phyloP scores from a whole-genome alignment of 1,140 invertebrate genomes.

The Scaptomyza montana region DNA sequence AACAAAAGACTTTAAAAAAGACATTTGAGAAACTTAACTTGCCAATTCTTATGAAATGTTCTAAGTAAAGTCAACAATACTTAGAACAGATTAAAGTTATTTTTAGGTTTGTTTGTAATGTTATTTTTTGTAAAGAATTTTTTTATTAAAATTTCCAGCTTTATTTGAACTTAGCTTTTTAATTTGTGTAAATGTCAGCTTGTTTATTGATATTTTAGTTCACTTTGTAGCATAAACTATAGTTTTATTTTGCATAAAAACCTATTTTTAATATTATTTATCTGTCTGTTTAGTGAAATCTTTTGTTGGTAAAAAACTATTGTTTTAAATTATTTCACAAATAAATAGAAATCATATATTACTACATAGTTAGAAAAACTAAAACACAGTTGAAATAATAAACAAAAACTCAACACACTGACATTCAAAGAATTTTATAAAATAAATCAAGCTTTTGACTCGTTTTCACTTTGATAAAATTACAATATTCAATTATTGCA shows the following conservation, averaged over 20 bases:
- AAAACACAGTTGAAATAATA: too few relatives aligned
- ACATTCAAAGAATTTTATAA: neutral
- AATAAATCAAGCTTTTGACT: conserved; percentile 12
- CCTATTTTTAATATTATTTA: neutral
- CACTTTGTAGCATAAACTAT: neutral
- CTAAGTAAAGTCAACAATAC: too few relatives aligned
- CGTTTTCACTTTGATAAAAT: conserved; percentile 30
- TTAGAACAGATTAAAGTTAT: too few relatives aligned
- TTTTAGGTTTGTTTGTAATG: too few relatives aligned
- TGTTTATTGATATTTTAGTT: neutral
- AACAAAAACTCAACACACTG: too few relatives aligned
- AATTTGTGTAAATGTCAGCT: neutral
- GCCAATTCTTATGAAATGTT: too few relatives aligned
- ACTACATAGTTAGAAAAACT: neutral
- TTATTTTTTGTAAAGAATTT: too few relatives aligned
- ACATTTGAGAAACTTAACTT: too few relatives aligned
- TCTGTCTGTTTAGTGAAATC: too few relatives aligned
- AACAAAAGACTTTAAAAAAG: too few relatives aligned
- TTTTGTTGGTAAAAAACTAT: neutral
- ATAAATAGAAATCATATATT: neutral
- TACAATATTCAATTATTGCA: conserved; percentile 45
- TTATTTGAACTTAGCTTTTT: neutral
- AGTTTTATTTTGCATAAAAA: too few relatives aligned
- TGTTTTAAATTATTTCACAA: neutral
- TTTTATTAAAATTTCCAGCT: too few relatives aligned